phyloP scores from a whole-genome alignment of 1,140 invertebrate species.

The Drosophila sp. region DNA sequence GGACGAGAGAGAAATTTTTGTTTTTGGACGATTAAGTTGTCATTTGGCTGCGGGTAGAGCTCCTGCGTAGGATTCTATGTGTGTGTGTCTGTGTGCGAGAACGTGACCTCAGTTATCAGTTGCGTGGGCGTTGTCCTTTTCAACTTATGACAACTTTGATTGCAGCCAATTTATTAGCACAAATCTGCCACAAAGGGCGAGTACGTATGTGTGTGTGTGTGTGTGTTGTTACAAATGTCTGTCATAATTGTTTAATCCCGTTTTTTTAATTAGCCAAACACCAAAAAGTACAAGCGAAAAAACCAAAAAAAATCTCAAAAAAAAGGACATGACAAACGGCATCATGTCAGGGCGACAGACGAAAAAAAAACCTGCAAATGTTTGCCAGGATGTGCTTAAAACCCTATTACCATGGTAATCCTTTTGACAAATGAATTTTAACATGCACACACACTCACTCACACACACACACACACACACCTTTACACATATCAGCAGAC shows the following conservation, averaged over 20 bases:
- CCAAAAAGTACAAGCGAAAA: conserved; percentile 39
- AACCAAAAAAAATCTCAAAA: conserved; percentile 24
- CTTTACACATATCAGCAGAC: conserved; percentile 36
- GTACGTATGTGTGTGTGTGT: too few species aligned
- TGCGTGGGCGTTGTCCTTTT: conserved; percentile 59
- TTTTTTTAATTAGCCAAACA: conserved; percentile 67
- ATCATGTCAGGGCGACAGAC: conserved; percentile 11
- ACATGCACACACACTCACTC: conserved; percentile 47
- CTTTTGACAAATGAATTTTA: conserved; percentile 82
- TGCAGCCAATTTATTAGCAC: conserved; percentile 77
- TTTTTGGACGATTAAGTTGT: conserved; percentile 77
- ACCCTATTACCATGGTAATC: conserved; percentile 82
- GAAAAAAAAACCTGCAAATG: conserved; percentile 63
- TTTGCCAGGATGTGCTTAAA: conserved; percentile 71
- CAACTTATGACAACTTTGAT: conserved; percentile 78
- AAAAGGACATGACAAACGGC: conserved; percentile 21
- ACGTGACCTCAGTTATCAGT: conserved; percentile 66
- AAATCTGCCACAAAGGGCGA: conserved; percentile 32
- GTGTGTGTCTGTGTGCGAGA: conserved; percentile 3
- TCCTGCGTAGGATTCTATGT: conserved; percentile 1
- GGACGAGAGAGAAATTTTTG: conserved; percentile 32
- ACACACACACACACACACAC: conserved; percentile 31
- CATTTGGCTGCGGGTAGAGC: conserved; percentile 65
- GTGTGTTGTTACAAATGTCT: conserved; percentile 56
- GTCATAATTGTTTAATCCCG: conserved; percentile 76